Evolutionary conservation across 2,797 vertebrate species (phyloP).

Genomic region (Danio albolineatus): DNA sequence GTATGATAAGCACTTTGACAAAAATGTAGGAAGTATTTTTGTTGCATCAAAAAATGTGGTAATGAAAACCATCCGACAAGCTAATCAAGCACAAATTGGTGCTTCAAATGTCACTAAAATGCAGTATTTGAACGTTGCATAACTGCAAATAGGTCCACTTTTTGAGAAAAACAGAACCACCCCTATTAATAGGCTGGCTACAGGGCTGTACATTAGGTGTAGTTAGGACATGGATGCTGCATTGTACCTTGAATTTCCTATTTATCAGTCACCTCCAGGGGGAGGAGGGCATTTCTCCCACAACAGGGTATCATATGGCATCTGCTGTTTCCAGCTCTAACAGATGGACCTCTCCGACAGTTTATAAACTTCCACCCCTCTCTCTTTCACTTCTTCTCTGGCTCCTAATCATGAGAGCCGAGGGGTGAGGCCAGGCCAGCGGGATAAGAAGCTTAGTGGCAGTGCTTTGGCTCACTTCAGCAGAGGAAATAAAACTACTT

Average conservation of each 20-base stretch:
- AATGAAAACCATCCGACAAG: too few relatives aligned
- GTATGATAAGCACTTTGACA: too few relatives aligned
- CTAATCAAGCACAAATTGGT: too few relatives aligned
- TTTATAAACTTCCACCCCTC: conserved; percentile 44
- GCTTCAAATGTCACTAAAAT: too few relatives aligned
- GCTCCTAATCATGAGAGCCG: conserved; percentile 47
- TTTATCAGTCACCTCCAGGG: not conserved
- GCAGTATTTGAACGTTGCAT: too few relatives aligned
- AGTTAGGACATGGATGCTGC: not conserved
- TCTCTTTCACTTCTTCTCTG: conserved; percentile 27
- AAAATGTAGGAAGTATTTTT: too few relatives aligned
- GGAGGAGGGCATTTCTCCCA: conserved; percentile 14
- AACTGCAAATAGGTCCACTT: too few relatives aligned
- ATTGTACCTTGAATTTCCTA: not conserved
- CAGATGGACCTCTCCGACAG: conserved; percentile 58
- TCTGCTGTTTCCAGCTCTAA: conserved; percentile 46
- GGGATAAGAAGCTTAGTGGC: conserved; percentile 61
- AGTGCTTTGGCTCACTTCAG: conserved; percentile 54
- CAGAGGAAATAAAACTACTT: conserved; percentile 50
- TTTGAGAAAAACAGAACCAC: too few relatives aligned
- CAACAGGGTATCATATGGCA: conserved; percentile 16
- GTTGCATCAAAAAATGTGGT: too few relatives aligned
- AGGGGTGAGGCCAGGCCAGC: conserved; percentile 21
- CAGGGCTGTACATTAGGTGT: too few relatives aligned
- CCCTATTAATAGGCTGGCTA: too few relatives aligned